Evolutionary conservation across 2,113 vertebrate species (phyloP).

Genomic region (Pollimyrus isidori): DNA sequence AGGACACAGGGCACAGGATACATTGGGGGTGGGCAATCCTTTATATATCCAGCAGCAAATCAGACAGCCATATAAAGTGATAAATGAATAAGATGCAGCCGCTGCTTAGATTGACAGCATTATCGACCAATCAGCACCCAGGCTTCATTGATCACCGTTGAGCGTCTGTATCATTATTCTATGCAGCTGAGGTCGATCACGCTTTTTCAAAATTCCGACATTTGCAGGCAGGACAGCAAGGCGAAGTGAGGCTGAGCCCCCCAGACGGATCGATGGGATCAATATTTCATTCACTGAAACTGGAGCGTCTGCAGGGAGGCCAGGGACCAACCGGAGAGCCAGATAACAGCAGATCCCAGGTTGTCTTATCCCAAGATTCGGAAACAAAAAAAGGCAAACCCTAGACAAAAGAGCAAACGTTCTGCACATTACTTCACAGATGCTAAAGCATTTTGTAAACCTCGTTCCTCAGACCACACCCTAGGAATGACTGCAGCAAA

Average conservation of each 20-base stretch:
- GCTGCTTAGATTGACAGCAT: neutral
- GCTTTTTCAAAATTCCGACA: neutral
- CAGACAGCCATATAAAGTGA: neutral
- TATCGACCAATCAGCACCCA: neutral
- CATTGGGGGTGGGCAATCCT: neutral
- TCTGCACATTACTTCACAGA: neutral
- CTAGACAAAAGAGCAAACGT: neutral
- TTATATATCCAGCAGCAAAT: neutral
- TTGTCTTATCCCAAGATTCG: neutral
- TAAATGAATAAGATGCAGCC: neutral
- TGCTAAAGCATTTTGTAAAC: neutral
- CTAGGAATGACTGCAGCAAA: neutral
- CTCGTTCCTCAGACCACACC: neutral
- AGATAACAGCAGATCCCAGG: neutral
- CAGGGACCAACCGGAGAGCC: neutral
- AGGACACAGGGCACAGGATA: neutral
- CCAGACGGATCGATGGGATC: conserved; percentile 12
- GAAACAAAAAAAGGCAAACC: neutral
- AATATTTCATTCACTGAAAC: conserved; percentile 12
- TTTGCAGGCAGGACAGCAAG: neutral
- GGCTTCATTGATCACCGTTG: neutral
- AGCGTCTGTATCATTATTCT: neutral
- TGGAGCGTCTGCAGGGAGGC: neutral
- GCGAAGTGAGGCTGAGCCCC: neutral
- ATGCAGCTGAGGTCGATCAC: neutral